Base-by-base conservation (phyloP, 2,797 vertebrate species). In the Leptodactylus fallax region DNA sequence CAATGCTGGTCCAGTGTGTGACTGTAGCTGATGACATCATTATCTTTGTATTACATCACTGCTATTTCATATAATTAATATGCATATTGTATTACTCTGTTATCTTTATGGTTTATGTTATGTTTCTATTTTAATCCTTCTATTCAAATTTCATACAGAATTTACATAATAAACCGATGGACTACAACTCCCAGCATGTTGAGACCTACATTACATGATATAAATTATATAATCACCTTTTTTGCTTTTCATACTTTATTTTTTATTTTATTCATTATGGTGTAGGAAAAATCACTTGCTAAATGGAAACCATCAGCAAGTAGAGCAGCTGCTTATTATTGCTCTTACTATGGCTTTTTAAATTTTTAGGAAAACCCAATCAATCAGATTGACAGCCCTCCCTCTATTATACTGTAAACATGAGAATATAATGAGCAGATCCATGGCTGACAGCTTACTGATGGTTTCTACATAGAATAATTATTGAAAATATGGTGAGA, bases 161-260 rank as follows among this genome's bases (percentile, higher is more conserved):
- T 67, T 5, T 10, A 25, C 4, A 0, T 25, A 67, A 25, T 45
- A 45, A 36, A 9, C 27, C 0, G 65, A 6, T 14, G 16, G 3
- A 71, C 67, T 71, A 45, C 67, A 71, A 36, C 25, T 71, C 67
- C 67, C 67, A 71, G 67, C 67, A 71, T 71, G 67, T 9, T 3
- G 13, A 45, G 13, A 27, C 6, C 61, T 63, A 4, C 13, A 27
- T 27, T 23, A 25, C 23, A 27, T 69, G 13, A 21, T 61, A n/a
- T 61, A 2, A 58, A n/a, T 61, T 61, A 10, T 61, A n/a, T n/a
- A 13, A 58, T 14, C 12, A 16, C 1, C 14, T 58, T 14, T 58
- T 14, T 58, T 11, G 56, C 12, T 14, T 58, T 58, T 14, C 14
- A n/a, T n/a, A n/a, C n/a, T 21, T 1, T 60, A 21, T 21, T 60